These are phyloP conservation scores for Alaudala cheleensis DNA, from an alignment of 2,113 vertebrate species.

Conservation along the genomic window DNA sequence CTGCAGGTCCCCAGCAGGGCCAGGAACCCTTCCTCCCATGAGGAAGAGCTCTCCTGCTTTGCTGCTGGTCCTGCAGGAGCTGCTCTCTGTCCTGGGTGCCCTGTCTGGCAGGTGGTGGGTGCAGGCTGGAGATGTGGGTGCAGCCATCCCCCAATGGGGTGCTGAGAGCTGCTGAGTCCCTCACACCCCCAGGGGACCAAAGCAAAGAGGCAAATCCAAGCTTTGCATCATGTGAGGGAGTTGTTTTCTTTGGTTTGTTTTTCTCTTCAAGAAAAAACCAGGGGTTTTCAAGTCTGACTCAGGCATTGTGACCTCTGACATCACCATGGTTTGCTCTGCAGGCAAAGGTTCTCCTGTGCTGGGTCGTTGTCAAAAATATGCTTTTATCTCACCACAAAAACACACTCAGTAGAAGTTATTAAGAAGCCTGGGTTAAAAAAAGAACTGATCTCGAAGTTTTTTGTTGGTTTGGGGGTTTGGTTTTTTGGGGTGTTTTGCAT, in stretches of 20 bases:
- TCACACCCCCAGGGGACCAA: fast-evolving
- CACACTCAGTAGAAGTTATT: background rate
- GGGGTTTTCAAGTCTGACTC: background rate
- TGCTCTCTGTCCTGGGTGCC: background rate
- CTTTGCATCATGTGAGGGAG: fast-evolving
- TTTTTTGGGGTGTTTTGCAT: background rate
- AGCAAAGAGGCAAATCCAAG: background rate
- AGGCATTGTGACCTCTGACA: background rate
- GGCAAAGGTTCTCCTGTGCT: background rate
- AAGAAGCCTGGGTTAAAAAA: background rate
- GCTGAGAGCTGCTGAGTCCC: background rate
- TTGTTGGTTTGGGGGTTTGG: background rate
- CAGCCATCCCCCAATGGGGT: fast-evolving
- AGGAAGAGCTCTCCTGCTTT: background rate
- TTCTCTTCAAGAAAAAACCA: background rate
- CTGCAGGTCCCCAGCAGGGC: background rate
- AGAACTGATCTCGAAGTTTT: background rate
- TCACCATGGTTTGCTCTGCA: background rate
- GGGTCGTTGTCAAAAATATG: background rate
- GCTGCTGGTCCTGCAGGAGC: fast-evolving
- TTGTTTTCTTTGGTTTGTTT: constrained; percentile 23
- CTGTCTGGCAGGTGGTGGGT: background rate
- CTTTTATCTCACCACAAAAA: constrained; percentile 45
- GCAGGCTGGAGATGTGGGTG: background rate
- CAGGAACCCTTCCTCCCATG: background rate